phyloP scores from a whole-genome alignment of 2,113 vertebrate species.

The Elachura formosa region DNA sequence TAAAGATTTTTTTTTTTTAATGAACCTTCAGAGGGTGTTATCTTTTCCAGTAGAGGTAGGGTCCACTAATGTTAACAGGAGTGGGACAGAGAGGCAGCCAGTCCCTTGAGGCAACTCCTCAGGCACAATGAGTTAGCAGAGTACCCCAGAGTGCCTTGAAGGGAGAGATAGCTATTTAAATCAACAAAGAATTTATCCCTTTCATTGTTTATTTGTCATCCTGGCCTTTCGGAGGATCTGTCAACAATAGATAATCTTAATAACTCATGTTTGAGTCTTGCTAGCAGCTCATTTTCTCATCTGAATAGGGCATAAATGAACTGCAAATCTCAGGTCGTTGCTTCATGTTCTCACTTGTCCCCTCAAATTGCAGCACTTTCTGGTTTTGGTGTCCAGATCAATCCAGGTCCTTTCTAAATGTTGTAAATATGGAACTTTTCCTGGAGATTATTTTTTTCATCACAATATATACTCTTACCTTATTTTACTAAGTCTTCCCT shows the following conservation, averaged over 20 bases:
- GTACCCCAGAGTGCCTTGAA: background rate
- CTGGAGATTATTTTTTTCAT: background rate
- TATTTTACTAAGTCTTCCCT: conserved; percentile 7
- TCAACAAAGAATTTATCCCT: background rate
- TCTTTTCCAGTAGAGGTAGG: background rate
- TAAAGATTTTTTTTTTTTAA: background rate
- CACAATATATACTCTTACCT: background rate
- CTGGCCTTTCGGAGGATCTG: background rate
- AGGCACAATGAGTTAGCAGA: background rate
- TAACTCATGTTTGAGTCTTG: background rate
- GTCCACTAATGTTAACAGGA: background rate
- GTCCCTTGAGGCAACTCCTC: background rate
- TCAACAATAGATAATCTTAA: background rate
- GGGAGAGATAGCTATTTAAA: background rate
- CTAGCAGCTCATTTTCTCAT: background rate
- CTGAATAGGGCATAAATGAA: background rate
- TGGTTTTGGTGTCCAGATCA: background rate
- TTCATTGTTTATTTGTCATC: background rate
- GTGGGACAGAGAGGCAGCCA: background rate
- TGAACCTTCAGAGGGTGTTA: background rate
- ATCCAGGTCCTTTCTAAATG: background rate
- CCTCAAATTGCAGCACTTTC: background rate
- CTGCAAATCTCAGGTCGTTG: background rate
- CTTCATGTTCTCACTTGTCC: background rate
- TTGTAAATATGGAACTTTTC: background rate